These are phyloP conservation scores for Gonioctena quinquepunctata DNA, from an alignment of 1,140 invertebrate species.

Conservation along the genomic window DNA sequence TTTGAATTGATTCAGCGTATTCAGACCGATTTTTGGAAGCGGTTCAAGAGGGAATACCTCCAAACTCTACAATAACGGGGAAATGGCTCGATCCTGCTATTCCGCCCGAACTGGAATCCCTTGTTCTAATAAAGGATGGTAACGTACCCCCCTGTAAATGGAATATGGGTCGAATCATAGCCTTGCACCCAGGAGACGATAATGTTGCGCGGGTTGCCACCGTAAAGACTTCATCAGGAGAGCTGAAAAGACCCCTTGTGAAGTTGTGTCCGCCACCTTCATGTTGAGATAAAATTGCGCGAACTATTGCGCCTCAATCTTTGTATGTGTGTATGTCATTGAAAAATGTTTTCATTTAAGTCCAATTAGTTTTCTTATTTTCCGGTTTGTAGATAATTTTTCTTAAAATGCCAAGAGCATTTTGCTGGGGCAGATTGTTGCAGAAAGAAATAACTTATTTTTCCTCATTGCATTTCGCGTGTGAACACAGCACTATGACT, in stretches of 20 bases:
- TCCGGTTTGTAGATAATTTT: too few species aligned
- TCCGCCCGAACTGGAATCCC: constrained; percentile 32
- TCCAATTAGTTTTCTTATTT: too few species aligned
- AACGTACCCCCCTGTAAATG: constrained; percentile 45
- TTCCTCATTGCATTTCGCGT: too few species aligned
- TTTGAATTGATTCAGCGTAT: too few species aligned
- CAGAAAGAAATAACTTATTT: too few species aligned
- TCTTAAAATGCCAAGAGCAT: too few species aligned
- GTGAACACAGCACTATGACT: too few species aligned
- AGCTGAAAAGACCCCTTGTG: constrained; percentile 20
- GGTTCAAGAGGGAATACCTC: constrained; percentile 49
- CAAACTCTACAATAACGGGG: constrained; percentile 34
- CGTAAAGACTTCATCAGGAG: constrained; percentile 25
- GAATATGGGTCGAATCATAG: constrained; percentile 45
- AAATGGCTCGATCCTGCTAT: constrained; percentile 38
- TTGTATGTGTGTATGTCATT: too few species aligned
- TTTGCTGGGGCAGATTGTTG: too few species aligned
- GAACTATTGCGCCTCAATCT: too few species aligned
- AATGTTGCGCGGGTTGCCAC: constrained; percentile 37
- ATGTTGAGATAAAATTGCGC: too few species aligned
- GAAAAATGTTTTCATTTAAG: too few species aligned
- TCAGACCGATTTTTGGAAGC: constrained; percentile 53
- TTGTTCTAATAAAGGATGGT: constrained; percentile 53
- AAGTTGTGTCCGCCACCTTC: constrained; percentile 29
- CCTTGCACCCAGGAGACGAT: constrained; percentile 42